phyloP scores from a whole-genome alignment of 2,113 vertebrate species.

The Brienomyrus longianalis region DNA sequence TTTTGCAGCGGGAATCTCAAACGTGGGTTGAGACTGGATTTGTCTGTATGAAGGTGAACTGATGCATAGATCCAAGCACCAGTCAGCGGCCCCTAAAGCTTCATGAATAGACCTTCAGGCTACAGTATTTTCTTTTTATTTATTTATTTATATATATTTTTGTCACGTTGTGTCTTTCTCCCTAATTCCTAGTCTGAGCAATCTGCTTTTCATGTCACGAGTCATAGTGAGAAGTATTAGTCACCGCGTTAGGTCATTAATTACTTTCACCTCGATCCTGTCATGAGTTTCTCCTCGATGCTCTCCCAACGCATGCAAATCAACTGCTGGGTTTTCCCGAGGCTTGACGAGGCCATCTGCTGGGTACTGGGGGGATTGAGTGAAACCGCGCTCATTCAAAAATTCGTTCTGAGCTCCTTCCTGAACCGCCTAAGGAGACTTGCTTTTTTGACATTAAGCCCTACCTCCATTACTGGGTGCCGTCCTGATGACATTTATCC shows the following conservation, averaged over 20 bases:
- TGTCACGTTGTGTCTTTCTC: not conserved
- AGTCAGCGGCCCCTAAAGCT: not conserved
- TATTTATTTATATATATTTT: not conserved
- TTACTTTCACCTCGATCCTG: constrained; percentile 12
- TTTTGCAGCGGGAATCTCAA: not conserved
- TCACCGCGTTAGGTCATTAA: constrained; percentile 1
- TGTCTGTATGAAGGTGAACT: not conserved
- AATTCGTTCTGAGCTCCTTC: not conserved
- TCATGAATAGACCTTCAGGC: not conserved
- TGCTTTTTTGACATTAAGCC: not conserved
- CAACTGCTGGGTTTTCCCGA: not conserved
- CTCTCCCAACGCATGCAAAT: not conserved
- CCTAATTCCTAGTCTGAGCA: not conserved
- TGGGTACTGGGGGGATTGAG: not conserved
- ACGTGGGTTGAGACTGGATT: not conserved
- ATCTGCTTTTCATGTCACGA: not conserved
- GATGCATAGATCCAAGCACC: not conserved
- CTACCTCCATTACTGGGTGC: not conserved
- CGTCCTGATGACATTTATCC: not conserved
- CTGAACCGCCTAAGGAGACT: not conserved
- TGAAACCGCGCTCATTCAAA: not conserved
- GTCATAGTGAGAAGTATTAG: not conserved
- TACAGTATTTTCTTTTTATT: not conserved
- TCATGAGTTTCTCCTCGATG: not conserved
- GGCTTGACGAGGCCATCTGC: not conserved